Percentiles rank a stretch among this genome's conserved stretches.
Evolutionary conservation across 2,113 vertebrate species (phyloP).

Genomic region (Hemibagrus wyckioides): DNA sequence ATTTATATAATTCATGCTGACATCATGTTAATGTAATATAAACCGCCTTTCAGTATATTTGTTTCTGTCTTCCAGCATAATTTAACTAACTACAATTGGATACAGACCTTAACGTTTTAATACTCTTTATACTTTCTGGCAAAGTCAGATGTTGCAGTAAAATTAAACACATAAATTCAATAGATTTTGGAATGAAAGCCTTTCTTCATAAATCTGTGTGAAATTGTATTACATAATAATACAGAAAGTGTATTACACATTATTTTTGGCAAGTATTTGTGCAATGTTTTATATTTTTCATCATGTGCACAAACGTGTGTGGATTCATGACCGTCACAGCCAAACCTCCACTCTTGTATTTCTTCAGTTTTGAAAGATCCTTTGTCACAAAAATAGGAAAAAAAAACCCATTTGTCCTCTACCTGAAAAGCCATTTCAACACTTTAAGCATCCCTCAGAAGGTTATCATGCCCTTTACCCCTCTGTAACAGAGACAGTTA

Average conservation of each 20-base stretch:
- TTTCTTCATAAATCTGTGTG: neutral
- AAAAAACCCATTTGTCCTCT: neutral
- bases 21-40: neutral
- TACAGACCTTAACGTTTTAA: neutral
- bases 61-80: neutral
- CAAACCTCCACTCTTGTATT: too few relatives aligned
- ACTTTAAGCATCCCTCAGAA: neutral
- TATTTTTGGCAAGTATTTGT: too few relatives aligned
- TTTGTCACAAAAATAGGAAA: neutral
- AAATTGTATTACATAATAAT: neutral
- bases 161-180: neutral
- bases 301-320: too few relatives aligned
- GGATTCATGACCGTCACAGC: too few relatives aligned
- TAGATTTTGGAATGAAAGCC: neutral
- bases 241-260: too few relatives aligned
- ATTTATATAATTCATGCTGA: neutral
- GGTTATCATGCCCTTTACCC: constrained; percentile 16
- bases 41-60: neutral
- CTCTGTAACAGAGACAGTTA: constrained; percentile 3
- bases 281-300: too few relatives aligned
- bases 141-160: neutral
- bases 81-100: neutral
- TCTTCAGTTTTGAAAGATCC: neutral
- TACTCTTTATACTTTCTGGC: neutral
- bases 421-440: neutral